A percentile compares a stretch with the other conserved stretches of the same genome.
phyloP scores from a whole-genome alignment of 2,113 vertebrate species.

The Lipophrys pholis region DNA sequence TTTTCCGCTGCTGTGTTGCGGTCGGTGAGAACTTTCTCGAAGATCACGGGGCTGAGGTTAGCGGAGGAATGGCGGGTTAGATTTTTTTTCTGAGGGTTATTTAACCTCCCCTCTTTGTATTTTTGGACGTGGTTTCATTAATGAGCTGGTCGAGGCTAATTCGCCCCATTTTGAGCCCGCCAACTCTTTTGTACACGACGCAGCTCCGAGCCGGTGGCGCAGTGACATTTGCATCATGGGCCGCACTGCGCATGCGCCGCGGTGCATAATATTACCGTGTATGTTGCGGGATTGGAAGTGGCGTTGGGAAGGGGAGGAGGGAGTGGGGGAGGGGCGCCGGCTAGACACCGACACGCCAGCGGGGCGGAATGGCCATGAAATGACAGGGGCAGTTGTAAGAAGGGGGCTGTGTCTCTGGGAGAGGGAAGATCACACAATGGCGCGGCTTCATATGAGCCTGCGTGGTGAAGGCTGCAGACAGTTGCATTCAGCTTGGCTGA shows the following conservation, averaged over 20 bases:
- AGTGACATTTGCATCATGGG: constrained; percentile 82
- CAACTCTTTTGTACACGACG: constrained; percentile 12
- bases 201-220: constrained; percentile 74
- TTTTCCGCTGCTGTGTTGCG: constrained; percentile 81
- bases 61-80: not conserved
- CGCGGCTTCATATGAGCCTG: too few relatives aligned
- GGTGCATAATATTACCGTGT: constrained; percentile 54
- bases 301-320: constrained; percentile 26
- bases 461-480: too few relatives aligned
- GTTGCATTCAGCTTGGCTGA: too few relatives aligned
- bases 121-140: not conserved
- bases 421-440: too few relatives aligned
- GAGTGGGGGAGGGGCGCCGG: constrained; percentile 76
- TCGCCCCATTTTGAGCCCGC: not conserved
- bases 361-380: constrained; percentile 64
- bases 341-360: constrained; percentile 69
- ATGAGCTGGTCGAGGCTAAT: not conserved
- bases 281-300: constrained; percentile 76
- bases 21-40: constrained; percentile 82
- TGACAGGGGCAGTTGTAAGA: constrained; percentile 50
- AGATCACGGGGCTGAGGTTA: constrained; percentile 48
- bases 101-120: too few relatives aligned
- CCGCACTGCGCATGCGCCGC: constrained; percentile 77
- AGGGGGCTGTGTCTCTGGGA: not conserved
- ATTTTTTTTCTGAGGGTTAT: not conserved